Percentiles rank a stretch among this genome's conserved stretches.
phyloP scores from a whole-genome alignment of 2,888 invertebrate genomes.

The Aleiodes testaceus region DNA sequence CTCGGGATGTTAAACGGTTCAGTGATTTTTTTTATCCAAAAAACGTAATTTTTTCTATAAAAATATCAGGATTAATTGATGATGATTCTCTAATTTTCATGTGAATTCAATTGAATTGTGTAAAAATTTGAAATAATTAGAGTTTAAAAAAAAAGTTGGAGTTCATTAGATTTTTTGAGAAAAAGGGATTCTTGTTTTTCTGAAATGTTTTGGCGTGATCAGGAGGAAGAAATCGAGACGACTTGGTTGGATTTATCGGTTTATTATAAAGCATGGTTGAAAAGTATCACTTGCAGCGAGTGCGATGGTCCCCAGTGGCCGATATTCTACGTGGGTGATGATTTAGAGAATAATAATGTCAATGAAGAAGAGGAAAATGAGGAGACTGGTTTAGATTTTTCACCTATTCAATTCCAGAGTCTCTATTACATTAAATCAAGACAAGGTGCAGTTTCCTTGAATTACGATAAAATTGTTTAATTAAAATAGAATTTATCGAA shows the following conservation, averaged over 20 bases:
- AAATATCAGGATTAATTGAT: background rate
- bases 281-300: slow-evolving; percentile 80
- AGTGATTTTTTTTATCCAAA: slow-evolving; percentile 43
- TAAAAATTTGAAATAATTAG: background rate
- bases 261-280: slow-evolving; percentile 68
- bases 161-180: background rate
- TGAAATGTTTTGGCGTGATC: slow-evolving; percentile 64
- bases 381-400: slow-evolving; percentile 76
- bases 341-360: slow-evolving; percentile 53
- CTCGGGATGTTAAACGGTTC: slow-evolving; percentile 67
- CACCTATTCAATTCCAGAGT: slow-evolving; percentile 78
- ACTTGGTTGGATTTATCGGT: slow-evolving; percentile 68
- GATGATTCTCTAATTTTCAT: background rate
- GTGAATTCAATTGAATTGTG: slow-evolving; percentile 1
- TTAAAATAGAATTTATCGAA: background rate
- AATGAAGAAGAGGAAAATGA: slow-evolving; percentile 61
- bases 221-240: slow-evolving; percentile 57
- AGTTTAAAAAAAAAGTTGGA: background rate
- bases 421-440: slow-evolving; percentile 79
- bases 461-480: slow-evolving; percentile 19
- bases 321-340: slow-evolving; percentile 74
- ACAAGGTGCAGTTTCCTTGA: slow-evolving; percentile 75
- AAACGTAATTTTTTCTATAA: background rate
- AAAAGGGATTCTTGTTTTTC: background rate
- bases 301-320: slow-evolving; percentile 77